Conservation (phyloP, 2,888 invertebrate genomes). For the Smittia sp. region DNA sequence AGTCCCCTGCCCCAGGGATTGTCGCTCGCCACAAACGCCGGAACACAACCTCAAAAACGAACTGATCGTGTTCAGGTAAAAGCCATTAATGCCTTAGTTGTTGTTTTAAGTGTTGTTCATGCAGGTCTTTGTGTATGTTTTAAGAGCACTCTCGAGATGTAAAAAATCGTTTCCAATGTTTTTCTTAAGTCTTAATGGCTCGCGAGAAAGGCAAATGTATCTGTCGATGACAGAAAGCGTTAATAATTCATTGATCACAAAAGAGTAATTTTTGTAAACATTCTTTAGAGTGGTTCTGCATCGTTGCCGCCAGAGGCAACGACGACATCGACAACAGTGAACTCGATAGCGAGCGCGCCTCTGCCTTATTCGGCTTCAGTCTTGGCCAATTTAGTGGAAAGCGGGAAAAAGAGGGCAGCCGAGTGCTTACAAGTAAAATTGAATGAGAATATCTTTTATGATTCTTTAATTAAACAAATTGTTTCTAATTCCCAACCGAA, state of each 20-base stretch:
- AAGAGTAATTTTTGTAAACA: slow-evolving; percentile 16
- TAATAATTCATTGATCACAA: slow-evolving; percentile 9
- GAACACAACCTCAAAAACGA: slow-evolving; percentile 36
- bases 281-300: slow-evolving; percentile 20
- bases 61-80: slow-evolving; percentile 41
- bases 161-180: background rate
- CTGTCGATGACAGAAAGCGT: background rate
- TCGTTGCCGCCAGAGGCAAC: background rate
- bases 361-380: slow-evolving; percentile 24
- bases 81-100: slow-evolving; percentile 9
- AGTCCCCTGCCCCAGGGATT: slow-evolving; percentile 26
- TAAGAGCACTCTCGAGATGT: background rate
- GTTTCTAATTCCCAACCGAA: slow-evolving; percentile 9
- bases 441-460: background rate
- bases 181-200: background rate
- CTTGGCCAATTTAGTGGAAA: slow-evolving; percentile 40
- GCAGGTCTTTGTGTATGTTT: slow-evolving; percentile 7
- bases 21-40: slow-evolving; percentile 25
- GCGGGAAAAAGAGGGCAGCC: slow-evolving; percentile 36
- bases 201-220: background rate
- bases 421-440: slow-evolving; percentile 38
- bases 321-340: slow-evolving; percentile 4
- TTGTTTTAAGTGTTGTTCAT: slow-evolving; percentile 13
- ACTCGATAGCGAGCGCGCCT: slow-evolving; percentile 18
- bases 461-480: slow-evolving; percentile 10